Conservation (phyloP, 2,113 vertebrate species). For the Rhineura floridana region DNA sequence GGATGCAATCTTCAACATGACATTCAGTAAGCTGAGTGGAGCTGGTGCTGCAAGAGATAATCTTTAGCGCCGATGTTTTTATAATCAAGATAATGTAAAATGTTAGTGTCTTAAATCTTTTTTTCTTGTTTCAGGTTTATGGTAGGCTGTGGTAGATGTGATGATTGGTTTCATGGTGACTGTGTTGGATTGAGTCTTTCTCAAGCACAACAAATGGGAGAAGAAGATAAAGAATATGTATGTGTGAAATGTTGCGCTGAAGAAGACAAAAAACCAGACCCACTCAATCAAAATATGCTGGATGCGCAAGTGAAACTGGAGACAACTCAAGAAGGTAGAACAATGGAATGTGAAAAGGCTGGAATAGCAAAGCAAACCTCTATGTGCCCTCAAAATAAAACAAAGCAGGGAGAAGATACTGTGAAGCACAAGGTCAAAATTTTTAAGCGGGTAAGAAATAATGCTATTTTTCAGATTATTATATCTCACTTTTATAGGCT, state of each 20-base stretch:
- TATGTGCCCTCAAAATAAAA: slow-evolving; percentile 64
- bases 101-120: not conserved
- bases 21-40: slow-evolving; percentile 31
- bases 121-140: slow-evolving; percentile 85
- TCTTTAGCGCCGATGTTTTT: not conserved
- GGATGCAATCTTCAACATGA: slow-evolving; percentile 62
- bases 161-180: slow-evolving; percentile 98
- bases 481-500: not conserved
- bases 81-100: not conserved
- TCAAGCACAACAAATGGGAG: slow-evolving; percentile 94
- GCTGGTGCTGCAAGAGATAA: not conserved
- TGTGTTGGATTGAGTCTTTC: slow-evolving; percentile 93
- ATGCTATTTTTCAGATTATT: not conserved
- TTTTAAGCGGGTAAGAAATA: slow-evolving; percentile 84
- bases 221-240: slow-evolving; percentile 96
- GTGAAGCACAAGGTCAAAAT: slow-evolving; percentile 84
- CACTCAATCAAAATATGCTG: slow-evolving; percentile 64
- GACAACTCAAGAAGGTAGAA: slow-evolving; percentile 77
- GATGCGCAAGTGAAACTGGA: slow-evolving; percentile 76
- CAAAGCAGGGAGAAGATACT: slow-evolving; percentile 67
- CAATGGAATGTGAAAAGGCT: slow-evolving; percentile 77
- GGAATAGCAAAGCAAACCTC: slow-evolving; percentile 73
- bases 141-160: slow-evolving; percentile 97
- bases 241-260: slow-evolving; percentile 95
- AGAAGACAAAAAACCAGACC: slow-evolving; percentile 85